Percentiles rank a stretch among this genome's conserved stretches.
Evolutionary conservation across 2,797 vertebrate genomes (phyloP).

Genomic region (Onychomys torridus): DNA sequence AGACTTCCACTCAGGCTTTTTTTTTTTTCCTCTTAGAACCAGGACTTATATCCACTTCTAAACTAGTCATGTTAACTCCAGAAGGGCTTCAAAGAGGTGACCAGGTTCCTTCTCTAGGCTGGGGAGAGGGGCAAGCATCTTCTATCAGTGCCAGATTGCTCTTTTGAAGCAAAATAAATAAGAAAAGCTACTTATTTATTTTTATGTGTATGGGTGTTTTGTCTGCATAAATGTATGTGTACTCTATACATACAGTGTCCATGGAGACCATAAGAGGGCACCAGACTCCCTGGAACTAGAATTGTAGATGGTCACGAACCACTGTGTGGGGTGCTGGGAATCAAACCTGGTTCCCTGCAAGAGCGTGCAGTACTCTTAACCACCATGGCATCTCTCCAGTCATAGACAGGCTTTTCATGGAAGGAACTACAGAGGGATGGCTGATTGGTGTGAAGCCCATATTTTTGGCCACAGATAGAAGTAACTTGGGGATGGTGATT

Average conservation of each 20-base stretch:
- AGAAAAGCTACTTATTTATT: background rate
- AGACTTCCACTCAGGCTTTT: background rate
- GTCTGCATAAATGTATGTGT: background rate
- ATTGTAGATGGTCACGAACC: background rate
- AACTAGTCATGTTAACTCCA: background rate
- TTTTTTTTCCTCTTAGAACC: background rate
- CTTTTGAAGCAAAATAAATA: background rate
- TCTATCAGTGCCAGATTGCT: background rate
- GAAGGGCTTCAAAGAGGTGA: background rate
- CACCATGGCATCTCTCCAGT: background rate
- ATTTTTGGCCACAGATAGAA: background rate
- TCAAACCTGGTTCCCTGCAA: background rate
- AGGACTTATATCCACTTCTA: background rate
- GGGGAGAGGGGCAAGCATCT: background rate
- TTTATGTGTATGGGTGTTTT: background rate
- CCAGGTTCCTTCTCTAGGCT: background rate
- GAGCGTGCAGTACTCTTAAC: background rate
- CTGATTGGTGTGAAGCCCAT: background rate
- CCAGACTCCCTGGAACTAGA: background rate
- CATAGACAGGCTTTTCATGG: background rate
- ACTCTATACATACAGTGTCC: background rate
- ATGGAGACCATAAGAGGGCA: background rate
- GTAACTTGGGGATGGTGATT: background rate
- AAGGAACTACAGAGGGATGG: background rate
- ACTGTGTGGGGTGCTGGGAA: background rate